These are phyloP conservation scores for Pteropus rufus DNA, from an alignment of 2,797 vertebrate genomes.

Conservation along the genomic window DNA sequence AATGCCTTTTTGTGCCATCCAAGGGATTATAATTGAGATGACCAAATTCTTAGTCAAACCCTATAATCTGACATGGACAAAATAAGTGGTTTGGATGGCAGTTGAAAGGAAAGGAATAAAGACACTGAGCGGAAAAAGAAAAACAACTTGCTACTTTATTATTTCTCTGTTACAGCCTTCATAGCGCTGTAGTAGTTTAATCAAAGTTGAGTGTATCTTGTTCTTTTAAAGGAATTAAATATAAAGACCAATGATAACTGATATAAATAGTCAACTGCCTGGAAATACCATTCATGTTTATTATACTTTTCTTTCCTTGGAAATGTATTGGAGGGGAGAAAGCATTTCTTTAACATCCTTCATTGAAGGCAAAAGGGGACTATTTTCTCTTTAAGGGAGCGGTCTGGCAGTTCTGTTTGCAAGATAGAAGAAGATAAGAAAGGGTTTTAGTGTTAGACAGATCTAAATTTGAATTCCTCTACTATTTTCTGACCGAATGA, in stretches of 20 bases:
- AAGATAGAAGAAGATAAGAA: background rate
- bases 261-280: background rate
- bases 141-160: background rate
- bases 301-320: background rate
- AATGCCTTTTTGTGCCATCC: background rate
- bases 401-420: background rate
- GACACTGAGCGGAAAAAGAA: background rate
- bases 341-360: background rate
- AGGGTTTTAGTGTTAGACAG: background rate
- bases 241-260: background rate
- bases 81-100: background rate
- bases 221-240: background rate
- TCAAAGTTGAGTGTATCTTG: background rate
- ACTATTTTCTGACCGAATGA: background rate
- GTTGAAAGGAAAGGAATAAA: constrained; percentile 6
- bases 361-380: background rate
- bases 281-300: background rate
- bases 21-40: background rate
- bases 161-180: background rate
- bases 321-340: background rate
- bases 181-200: background rate
- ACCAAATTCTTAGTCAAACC: constrained; percentile 21
- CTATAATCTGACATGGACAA: background rate
- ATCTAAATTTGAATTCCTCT: background rate
- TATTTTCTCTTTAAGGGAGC: background rate